Evolutionary conservation across 2,113 vertebrate species (phyloP).

Genomic region (Microcebus jonahi): DNA sequence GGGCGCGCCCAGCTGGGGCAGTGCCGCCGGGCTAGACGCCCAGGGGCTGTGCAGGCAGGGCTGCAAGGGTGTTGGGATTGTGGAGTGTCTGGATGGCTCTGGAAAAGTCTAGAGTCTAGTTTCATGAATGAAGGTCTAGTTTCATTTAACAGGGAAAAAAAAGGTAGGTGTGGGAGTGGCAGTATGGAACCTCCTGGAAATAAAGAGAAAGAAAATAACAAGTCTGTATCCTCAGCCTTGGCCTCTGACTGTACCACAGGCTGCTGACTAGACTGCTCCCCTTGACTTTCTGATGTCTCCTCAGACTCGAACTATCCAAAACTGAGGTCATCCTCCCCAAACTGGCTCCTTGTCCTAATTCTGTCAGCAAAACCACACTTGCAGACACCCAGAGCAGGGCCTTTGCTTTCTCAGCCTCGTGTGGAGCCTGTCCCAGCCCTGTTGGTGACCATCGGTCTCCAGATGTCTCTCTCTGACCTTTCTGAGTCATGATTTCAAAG

Average conservation of each 20-base stretch:
- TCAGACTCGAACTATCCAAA: not conserved
- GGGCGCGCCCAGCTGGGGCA: too few relatives aligned
- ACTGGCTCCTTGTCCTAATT: not conserved
- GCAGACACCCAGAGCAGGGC: not conserved
- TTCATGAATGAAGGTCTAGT: too few relatives aligned
- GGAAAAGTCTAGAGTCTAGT: slow-evolving; percentile 36
- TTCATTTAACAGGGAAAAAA: not conserved
- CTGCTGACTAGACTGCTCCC: not conserved
- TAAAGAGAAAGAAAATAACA: not conserved
- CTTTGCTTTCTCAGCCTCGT: not conserved
- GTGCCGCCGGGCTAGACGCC: not conserved
- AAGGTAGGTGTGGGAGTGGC: not conserved
- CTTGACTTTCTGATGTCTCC: slow-evolving; percentile 7
- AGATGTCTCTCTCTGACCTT: not conserved
- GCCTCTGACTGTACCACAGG: not conserved
- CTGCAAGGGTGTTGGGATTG: not conserved
- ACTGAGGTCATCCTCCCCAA: slow-evolving; percentile 24
- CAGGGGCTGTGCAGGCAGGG: not conserved
- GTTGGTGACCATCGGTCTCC: not conserved
- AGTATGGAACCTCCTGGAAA: not conserved
- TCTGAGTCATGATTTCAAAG: slow-evolving; percentile 43
- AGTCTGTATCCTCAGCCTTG: not conserved
- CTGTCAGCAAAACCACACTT: not conserved
- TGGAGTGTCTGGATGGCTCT: not conserved
- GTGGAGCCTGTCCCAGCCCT: not conserved